phyloP scores from a whole-genome alignment of 2,888 invertebrate genomes.

The Melipona bicolor region DNA sequence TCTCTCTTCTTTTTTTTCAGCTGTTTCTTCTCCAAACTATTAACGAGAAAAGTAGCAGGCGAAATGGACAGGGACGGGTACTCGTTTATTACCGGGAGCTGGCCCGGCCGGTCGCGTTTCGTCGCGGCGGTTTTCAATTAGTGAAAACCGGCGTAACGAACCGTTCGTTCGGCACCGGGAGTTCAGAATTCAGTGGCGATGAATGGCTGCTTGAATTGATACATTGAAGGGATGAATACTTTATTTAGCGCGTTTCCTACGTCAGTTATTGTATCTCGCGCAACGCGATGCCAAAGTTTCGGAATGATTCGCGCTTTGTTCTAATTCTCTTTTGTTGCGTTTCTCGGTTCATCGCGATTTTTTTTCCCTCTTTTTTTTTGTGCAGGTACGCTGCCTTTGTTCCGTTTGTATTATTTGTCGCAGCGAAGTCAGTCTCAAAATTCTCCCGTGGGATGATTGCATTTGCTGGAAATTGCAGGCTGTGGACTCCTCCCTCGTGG shows the following conservation, averaged over 20 bases:
- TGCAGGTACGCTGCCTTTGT: no score
- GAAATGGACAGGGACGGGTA: neutral
- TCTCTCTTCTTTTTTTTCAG: neutral
- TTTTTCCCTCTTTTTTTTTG: no score
- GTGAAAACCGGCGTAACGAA: neutral
- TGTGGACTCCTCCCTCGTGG: no score
- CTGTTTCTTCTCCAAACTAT: neutral
- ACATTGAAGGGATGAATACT: neutral
- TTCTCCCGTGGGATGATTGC: no score
- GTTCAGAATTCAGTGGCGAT: neutral
- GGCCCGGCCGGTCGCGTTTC: neutral
- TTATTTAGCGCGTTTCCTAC: neutral
- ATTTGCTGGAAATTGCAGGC: no score
- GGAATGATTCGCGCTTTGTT: no score
- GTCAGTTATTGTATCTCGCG: no score
- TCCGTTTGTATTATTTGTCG: no score
- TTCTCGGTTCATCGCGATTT: no score
- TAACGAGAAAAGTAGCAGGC: slow-evolving; percentile 6
- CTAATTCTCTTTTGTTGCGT: no score
- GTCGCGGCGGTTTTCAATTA: neutral
- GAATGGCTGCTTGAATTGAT: neutral
- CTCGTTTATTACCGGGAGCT: neutral
- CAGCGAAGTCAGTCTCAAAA: no score
- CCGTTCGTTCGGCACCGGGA: neutral
- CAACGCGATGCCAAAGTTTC: no score